Conservation (phyloP, 2,113 vertebrate genomes). For the Solea solea region DNA sequence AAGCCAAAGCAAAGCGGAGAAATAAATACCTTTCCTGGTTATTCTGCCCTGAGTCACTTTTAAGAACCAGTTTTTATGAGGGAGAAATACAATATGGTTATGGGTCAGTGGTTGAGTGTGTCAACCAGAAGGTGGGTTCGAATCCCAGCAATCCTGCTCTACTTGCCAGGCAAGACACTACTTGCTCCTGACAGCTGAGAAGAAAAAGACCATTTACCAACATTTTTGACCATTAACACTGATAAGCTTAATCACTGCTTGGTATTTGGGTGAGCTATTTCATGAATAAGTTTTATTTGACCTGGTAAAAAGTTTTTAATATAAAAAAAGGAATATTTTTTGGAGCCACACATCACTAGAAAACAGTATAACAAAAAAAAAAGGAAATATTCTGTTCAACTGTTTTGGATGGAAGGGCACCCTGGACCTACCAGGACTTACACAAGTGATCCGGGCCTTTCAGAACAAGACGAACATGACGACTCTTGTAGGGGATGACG, state of each 20-base stretch:
- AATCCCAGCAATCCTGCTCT: too few relatives aligned
- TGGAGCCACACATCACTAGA: constrained; percentile 8
- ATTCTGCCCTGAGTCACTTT: constrained; percentile 39
- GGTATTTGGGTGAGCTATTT: constrained; percentile 16
- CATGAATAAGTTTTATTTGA: background rate
- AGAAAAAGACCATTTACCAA: too few relatives aligned
- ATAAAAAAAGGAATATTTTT: constrained; percentile 2
- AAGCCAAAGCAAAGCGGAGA: constrained; percentile 43
- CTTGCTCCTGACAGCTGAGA: too few relatives aligned
- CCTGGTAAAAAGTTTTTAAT: background rate
- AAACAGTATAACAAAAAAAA: constrained; percentile 5
- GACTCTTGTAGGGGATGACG: constrained; percentile 90
- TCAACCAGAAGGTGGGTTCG: too few relatives aligned
- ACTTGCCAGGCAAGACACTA: too few relatives aligned
- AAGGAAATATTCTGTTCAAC: constrained; percentile 32
- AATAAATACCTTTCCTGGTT: constrained; percentile 32
- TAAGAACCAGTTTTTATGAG: constrained; percentile 19
- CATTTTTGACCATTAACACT: too few relatives aligned
- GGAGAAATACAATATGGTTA: background rate
- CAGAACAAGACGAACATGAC: constrained; percentile 91
- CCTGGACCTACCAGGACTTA: constrained; percentile 90
- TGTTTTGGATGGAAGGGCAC: constrained; percentile 73
- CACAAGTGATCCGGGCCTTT: constrained; percentile 97
- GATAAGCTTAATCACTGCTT: constrained; percentile 21
- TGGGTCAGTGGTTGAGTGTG: too few relatives aligned